These are phyloP conservation scores for Trididemnum nubilum DNA, from an alignment of 23 tunicate species.

Conservation along the genomic window DNA sequence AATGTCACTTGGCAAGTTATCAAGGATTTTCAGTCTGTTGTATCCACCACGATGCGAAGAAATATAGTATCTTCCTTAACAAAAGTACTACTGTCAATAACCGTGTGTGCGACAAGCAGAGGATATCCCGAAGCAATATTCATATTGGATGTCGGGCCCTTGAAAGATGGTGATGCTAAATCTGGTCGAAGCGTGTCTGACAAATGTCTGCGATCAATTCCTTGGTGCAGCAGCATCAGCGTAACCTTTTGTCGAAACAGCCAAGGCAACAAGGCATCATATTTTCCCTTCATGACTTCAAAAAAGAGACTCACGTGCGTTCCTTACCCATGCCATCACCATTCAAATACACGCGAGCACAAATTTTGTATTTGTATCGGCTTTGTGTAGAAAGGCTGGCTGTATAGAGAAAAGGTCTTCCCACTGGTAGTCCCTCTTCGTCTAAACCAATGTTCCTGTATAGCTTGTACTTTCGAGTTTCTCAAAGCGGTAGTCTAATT, in stretches of 20 bases:
- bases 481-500: constrained; percentile 73
- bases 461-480: constrained; percentile 78
- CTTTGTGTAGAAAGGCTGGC: constrained; percentile 92
- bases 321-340: constrained; percentile 96
- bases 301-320: constrained; percentile 93
- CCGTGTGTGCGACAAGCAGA: constrained; percentile 81
- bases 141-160: constrained; percentile 87
- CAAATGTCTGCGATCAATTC: constrained; percentile 66
- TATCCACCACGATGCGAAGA: constrained; percentile 68
- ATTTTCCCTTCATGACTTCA: constrained; percentile 93
- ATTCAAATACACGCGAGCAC: constrained; percentile 80
- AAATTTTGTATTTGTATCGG: constrained; percentile 92
- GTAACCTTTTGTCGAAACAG: constrained; percentile 96
- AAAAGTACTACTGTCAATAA: constrained; percentile 66
- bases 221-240: constrained; percentile 86
- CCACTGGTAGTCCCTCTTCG: constrained; percentile 72
- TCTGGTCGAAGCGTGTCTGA: constrained; percentile 94
- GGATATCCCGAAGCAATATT: constrained; percentile 97
- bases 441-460: constrained; percentile 65
- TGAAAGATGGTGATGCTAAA: constrained; percentile 81
- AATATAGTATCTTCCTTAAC: constrained; percentile 79
- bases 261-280: constrained; percentile 90
- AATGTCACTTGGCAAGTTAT: too few species aligned
- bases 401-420: constrained; percentile 72
- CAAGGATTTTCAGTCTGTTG: constrained; percentile 66